Conservation (phyloP, 2,113 vertebrate species). For the Psephotus haematonotus region DNA sequence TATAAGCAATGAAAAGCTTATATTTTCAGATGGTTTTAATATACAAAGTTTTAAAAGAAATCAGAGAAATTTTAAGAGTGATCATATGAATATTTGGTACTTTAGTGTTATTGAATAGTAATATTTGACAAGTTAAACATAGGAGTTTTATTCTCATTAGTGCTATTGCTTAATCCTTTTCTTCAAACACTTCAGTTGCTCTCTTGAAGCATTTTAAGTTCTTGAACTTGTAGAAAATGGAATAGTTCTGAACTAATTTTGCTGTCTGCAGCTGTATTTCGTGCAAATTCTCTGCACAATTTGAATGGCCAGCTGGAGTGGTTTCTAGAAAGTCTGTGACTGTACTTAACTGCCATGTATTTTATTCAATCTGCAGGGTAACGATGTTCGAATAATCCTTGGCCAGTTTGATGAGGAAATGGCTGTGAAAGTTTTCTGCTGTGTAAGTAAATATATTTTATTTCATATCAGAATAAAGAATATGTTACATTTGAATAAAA, state of each 20-base stretch:
- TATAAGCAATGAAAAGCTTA: not conserved
- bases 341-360: not conserved
- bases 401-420: slow-evolving; percentile 97
- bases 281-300: not conserved
- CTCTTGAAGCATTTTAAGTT: not conserved
- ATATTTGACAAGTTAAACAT: not conserved
- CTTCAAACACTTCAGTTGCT: not conserved
- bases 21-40: not conserved
- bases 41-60: not conserved
- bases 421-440: slow-evolving; percentile 98
- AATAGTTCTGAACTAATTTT: not conserved
- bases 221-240: not conserved
- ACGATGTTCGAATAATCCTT: slow-evolving; percentile 97
- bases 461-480: not conserved
- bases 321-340: not conserved
- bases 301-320: not conserved
- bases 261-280: not conserved
- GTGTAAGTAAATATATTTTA: slow-evolving; percentile 84
- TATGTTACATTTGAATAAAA: not conserved
- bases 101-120: not conserved
- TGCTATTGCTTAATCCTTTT: not conserved
- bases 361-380: slow-evolving; percentile 81
- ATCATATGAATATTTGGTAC: not conserved
- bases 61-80: not conserved
- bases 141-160: not conserved